Percentiles rank a stretch among this genome's conserved stretches.
Evolutionary conservation across 2,888 invertebrate species (phyloP).

Genomic region (Malthinus seriepunctatus): DNA sequence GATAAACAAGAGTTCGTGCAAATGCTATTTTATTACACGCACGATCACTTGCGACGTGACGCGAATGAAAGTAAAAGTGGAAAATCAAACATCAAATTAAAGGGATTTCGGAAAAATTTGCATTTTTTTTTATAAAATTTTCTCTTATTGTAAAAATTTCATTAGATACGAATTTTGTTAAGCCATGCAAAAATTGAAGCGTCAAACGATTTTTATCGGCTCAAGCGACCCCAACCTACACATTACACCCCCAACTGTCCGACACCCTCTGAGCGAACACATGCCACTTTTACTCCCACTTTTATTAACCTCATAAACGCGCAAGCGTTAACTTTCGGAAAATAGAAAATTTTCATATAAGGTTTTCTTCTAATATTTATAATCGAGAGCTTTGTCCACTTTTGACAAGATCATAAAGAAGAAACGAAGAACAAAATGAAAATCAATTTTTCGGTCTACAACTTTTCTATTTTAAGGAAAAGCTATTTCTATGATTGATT

Average conservation of each 20-base stretch:
- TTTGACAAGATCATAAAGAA: too few species aligned
- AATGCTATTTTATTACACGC: conserved; percentile 33
- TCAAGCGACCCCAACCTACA: conserved; percentile 22
- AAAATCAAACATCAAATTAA: conserved; percentile 19
- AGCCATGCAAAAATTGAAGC: neutral
- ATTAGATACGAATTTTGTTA: conserved; percentile 1
- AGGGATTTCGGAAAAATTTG: conserved; percentile 6
- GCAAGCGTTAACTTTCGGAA: conserved; percentile 26
- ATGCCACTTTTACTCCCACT: conserved; percentile 35
- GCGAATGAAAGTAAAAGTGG: conserved; percentile 27
- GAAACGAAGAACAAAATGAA: too few species aligned
- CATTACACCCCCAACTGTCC: conserved; percentile 31
- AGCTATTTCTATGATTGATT: too few species aligned
- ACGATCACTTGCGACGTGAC: conserved; percentile 28
- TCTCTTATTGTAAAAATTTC: neutral
- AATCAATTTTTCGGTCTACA: too few species aligned
- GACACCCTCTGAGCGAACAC: conserved; percentile 37
- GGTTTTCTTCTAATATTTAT: too few species aligned
- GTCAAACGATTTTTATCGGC: conserved; percentile 13
- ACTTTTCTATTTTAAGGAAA: too few species aligned
- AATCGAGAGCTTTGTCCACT: too few species aligned
- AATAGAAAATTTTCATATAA: neutral
- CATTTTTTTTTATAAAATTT: conserved; percentile 6
- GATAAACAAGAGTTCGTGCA: conserved; percentile 30
- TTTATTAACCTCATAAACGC: conserved; percentile 21